Percentiles rank a stretch among this genome's conserved stretches.
phyloP scores from a whole-genome alignment of 2,113 vertebrate genomes.

The Proterorhinus semilunaris region DNA sequence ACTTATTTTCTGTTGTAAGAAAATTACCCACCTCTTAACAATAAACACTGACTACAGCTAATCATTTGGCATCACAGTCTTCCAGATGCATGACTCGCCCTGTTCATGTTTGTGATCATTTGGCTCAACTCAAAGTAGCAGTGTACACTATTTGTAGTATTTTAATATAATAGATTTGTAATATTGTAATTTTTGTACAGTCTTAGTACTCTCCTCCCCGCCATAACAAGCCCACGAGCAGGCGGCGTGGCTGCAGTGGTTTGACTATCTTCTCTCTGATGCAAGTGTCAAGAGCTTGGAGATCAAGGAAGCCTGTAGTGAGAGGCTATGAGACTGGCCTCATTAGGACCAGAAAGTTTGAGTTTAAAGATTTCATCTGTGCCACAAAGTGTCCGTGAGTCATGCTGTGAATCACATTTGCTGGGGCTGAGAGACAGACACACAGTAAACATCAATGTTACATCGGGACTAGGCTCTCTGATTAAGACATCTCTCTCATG shows the following conservation, averaged over 20 bases:
- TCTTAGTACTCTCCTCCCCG: slow-evolving; percentile 31
- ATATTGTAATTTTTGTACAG: not conserved
- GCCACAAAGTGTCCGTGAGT: slow-evolving; percentile 29
- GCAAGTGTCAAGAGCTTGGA: slow-evolving; percentile 44
- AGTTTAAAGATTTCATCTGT: slow-evolving; percentile 43
- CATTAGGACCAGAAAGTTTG: slow-evolving; percentile 57
- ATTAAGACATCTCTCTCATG: slow-evolving; percentile 17
- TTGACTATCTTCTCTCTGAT: slow-evolving; percentile 53
- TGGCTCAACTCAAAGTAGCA: too few species aligned
- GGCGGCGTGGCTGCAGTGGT: slow-evolving; percentile 41
- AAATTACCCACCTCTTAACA: not conserved
- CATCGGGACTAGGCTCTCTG: slow-evolving; percentile 11
- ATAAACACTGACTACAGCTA: too few species aligned
- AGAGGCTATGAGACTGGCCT: slow-evolving; percentile 40
- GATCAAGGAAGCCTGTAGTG: slow-evolving; percentile 48
- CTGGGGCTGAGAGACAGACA: slow-evolving; percentile 14
- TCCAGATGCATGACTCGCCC: too few species aligned
- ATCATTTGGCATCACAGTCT: too few species aligned
- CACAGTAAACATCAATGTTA: slow-evolving; percentile 25
- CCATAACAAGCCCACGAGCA: slow-evolving; percentile 48
- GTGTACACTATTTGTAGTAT: not conserved
- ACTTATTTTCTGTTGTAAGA: not conserved
- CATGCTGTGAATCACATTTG: slow-evolving; percentile 25
- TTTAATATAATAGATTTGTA: not conserved
- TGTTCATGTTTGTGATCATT: too few species aligned